A percentile compares a stretch with the other conserved stretches of the same genome.
phyloP scores from a whole-genome alignment of 2,888 invertebrate species.

The Candidula unifasciata region DNA sequence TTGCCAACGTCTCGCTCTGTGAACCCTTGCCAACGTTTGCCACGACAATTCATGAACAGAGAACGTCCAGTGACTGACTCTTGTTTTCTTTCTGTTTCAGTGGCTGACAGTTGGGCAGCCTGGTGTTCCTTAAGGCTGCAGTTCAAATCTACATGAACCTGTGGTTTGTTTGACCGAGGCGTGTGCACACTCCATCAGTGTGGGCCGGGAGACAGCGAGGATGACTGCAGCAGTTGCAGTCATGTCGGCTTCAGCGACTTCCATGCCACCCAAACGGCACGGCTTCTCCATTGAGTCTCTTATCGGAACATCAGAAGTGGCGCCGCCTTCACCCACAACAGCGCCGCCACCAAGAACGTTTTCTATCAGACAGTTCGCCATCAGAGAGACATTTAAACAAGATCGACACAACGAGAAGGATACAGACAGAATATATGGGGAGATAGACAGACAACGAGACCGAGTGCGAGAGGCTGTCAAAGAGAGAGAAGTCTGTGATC shows the following conservation, averaged over 20 bases:
- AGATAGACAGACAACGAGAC: neutral
- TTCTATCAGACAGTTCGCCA: neutral
- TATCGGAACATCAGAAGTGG: slow-evolving; percentile 52
- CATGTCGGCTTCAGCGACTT: slow-evolving; percentile 48
- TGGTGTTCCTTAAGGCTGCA: too few relatives aligned
- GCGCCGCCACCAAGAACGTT: slow-evolving; percentile 5
- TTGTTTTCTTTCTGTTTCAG: too few relatives aligned
- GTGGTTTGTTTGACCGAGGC: too few relatives aligned
- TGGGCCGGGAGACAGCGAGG: neutral
- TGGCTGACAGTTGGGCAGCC: too few relatives aligned
- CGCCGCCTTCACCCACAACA: slow-evolving; percentile 18
- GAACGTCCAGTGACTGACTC: too few relatives aligned
- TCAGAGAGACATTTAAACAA: slow-evolving; percentile 9
- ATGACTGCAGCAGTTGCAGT: slow-evolving; percentile 47
- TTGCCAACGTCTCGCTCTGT: too few relatives aligned
- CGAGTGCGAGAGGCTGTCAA: neutral
- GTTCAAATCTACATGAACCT: too few relatives aligned
- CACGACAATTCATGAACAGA: too few relatives aligned
- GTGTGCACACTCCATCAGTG: neutral
- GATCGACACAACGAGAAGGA: slow-evolving; percentile 11
- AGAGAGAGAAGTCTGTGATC: neutral
- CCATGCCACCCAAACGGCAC: slow-evolving; percentile 52
- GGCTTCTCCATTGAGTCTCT: slow-evolving; percentile 59
- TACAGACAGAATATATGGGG: neutral
- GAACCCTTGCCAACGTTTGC: too few relatives aligned